These are phyloP conservation scores for Pipistrellus nathusii DNA, from an alignment of 2,797 vertebrate species.

Conservation along the genomic window DNA sequence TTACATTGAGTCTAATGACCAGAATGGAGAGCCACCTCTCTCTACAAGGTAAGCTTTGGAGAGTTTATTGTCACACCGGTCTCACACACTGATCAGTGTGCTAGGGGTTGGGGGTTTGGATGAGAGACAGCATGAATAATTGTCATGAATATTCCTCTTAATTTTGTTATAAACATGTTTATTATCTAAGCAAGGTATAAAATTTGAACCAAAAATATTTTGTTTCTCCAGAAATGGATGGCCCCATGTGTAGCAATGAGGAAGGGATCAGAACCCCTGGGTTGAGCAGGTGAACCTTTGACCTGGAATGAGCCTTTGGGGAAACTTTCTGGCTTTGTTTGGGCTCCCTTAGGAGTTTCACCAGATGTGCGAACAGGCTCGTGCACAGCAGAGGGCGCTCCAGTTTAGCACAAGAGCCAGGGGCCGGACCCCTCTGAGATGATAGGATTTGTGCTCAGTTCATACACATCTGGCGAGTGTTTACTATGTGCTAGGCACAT, in stretches of 20 bases:
- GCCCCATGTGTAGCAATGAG: not conserved
- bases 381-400: slow-evolving; percentile 70
- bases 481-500: not conserved
- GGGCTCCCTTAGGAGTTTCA: too few relatives aligned
- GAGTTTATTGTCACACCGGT: not conserved
- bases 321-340: not conserved
- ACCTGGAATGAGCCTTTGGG: not conserved
- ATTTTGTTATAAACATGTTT: not conserved
- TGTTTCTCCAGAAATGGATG: not conserved
- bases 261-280: not conserved
- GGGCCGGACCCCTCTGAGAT: too few relatives aligned
- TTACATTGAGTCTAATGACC: not conserved
- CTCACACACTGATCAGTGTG: not conserved
- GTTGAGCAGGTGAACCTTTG: not conserved
- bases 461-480: not conserved
- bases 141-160: not conserved
- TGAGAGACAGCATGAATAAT: slow-evolving; percentile 8
- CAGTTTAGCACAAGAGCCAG: not conserved
- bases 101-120: not conserved
- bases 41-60: not conserved
- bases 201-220: slow-evolving; percentile 34
- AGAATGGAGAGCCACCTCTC: not conserved
- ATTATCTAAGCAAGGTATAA: not conserved
- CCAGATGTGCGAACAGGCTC: not conserved
- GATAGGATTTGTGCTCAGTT: not conserved